phyloP scores from a whole-genome alignment of 2,113 vertebrate species.

The Camelus bactrianus region DNA sequence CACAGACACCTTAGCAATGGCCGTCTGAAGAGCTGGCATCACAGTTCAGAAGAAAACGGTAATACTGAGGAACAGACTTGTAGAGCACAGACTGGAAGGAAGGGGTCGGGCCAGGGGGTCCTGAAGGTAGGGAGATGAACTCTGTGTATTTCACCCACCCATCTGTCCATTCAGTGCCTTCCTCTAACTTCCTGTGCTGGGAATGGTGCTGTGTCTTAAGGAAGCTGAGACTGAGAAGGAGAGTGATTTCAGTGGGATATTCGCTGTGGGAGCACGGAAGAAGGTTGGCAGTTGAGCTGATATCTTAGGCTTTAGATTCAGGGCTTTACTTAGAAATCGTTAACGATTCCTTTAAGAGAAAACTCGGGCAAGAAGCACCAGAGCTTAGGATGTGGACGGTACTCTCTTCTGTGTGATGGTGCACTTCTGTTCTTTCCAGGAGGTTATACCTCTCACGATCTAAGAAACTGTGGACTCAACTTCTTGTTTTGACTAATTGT shows the following conservation, averaged over 20 bases:
- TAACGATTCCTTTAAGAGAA: not conserved
- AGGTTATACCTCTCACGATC: not conserved
- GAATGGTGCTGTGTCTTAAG: not conserved
- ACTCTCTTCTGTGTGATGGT: not conserved
- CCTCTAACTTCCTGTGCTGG: not conserved
- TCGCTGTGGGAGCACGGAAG: fast-evolving
- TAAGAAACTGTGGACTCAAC: not conserved
- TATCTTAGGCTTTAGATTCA: not conserved
- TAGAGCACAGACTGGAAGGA: not conserved
- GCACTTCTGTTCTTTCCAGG: not conserved
- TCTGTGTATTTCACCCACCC: not conserved
- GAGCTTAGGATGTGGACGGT: fast-evolving
- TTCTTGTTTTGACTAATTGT: not conserved
- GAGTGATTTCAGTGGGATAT: fast-evolving
- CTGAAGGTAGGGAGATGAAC: not conserved
- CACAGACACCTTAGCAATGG: not conserved
- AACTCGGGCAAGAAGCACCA: not conserved
- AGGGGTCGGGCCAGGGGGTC: not conserved
- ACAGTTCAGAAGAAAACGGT: not conserved
- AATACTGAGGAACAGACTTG: fast-evolving
- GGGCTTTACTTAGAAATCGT: not conserved
- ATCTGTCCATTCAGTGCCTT: not conserved
- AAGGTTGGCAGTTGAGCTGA: not conserved
- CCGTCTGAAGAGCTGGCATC: not conserved
- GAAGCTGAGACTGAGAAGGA: not conserved